Conservation (phyloP, 2,797 vertebrate species). For the Rhynchotus rufescens region DNA sequence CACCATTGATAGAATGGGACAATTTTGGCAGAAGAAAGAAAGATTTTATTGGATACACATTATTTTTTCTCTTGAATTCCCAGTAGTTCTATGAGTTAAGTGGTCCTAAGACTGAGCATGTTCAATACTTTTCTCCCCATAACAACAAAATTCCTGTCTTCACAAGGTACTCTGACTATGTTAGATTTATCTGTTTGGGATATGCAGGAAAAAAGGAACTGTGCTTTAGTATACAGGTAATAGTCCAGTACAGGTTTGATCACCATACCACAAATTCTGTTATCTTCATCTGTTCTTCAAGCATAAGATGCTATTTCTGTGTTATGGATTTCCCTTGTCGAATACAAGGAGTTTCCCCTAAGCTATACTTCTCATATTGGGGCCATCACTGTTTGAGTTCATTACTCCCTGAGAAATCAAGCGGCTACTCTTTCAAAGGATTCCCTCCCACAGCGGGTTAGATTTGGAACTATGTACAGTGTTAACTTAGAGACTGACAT, state of each 20-base stretch:
- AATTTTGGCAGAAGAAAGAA: background rate
- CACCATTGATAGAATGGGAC: background rate
- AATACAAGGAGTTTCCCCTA: too few relatives aligned
- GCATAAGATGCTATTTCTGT: background rate
- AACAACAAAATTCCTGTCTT: background rate
- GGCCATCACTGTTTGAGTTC: background rate
- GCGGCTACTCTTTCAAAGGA: background rate
- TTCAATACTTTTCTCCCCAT: background rate
- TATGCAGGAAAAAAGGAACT: background rate
- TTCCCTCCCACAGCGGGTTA: background rate
- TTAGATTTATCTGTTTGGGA: background rate
- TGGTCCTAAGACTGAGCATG: background rate
- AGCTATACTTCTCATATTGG: background rate
- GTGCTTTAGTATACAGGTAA: background rate
- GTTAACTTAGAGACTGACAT: background rate
- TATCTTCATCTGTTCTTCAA: background rate
- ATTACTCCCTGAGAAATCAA: background rate
- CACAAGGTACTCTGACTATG: background rate
- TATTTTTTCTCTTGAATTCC: background rate
- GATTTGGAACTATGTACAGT: too few relatives aligned
- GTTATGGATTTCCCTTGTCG: background rate
- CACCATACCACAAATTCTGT: background rate
- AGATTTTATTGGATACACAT: fast-evolving
- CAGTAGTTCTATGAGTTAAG: background rate
- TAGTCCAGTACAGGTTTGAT: background rate